Base-by-base conservation (phyloP, 35 echinoderm and acorn worm genomes). In the Anneissia japonica region DNA sequence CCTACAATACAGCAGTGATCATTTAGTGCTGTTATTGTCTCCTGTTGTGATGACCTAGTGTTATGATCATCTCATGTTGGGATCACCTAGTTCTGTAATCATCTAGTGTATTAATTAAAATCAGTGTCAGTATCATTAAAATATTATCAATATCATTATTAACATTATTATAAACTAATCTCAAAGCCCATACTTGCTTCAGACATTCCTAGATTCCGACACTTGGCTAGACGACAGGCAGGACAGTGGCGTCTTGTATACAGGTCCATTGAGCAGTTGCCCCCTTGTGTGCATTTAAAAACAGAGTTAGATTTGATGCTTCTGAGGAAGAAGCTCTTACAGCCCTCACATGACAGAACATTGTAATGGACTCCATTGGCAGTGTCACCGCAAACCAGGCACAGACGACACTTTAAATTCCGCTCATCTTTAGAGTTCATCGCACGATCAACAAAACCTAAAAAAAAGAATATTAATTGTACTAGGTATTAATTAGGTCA, bases 331-430 rank as follows among this genome's bases (percentile, higher is more conserved):
- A 99, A 99, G 46, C 91, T 94, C 89, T 99, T 99, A 55, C 96
- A 99, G 0, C 96, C 96, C 73, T 99, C 96, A n/a, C 96, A 99
- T 0, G 96, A 99, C 23, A 99, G 81, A 21, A 99, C 96, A 81
- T 94, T 99, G 89, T 99, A 99, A 43, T 99, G 96, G 14, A 99
- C 96, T 0, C 96, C 96, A 79, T 99, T 99, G 74, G 96, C 96
- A 43, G 40, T 37, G 81, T 99, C 96, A 31, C 96, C 96, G 84
- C 96, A 99, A 35, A 99, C 84, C 0, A 91, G 84, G 74, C 96
- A 99, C 10, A 99, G 41, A 9, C 87, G 83, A 7, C 83, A 79
- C 0, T 88, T 86, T n/a, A 37, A 36, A 12, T 26, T 30, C 1
- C n/a, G 6, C 32, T n/a, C 83, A 37, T 74, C 73, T 31, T 43